Percentiles rank a stretch among this genome's conserved stretches.
Evolutionary conservation across 2,113 vertebrate species (phyloP).

Genomic region (Macroglossus sobrinus): DNA sequence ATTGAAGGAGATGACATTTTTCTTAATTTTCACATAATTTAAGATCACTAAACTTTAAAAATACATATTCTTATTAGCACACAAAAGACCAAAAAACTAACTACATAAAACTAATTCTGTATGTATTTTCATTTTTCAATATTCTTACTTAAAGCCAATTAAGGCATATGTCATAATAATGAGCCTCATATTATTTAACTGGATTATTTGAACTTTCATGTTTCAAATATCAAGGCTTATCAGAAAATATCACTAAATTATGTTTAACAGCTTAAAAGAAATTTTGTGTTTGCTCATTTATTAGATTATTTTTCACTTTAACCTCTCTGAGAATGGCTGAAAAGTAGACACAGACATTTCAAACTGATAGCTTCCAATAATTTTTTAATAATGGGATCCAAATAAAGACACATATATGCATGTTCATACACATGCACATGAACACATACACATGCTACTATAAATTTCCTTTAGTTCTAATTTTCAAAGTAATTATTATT

Average conservation of each 20-base stretch:
- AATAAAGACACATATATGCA: neutral
- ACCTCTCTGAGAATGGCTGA: neutral
- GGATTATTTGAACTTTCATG: neutral
- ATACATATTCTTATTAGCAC: neutral
- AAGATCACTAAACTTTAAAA: slow-evolving; percentile 48
- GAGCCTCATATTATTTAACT: neutral
- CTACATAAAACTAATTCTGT: neutral
- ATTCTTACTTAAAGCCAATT: neutral
- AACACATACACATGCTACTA: neutral
- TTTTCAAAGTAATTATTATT: neutral
- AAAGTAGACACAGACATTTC: neutral
- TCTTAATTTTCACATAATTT: neutral
- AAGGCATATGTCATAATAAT: neutral
- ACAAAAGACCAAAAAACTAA: neutral
- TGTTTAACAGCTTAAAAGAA: neutral
- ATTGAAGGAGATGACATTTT: neutral
- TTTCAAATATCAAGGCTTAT: neutral
- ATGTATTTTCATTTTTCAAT: neutral
- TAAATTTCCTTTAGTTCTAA: neutral
- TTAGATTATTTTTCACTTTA: neutral
- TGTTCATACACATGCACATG: neutral
- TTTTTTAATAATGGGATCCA: neutral
- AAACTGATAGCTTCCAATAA: neutral
- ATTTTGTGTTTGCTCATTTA: neutral
- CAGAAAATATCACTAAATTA: neutral